Evolutionary conservation across 1,140 invertebrate species (phyloP).

Genomic region (Littorina saxatilis): DNA sequence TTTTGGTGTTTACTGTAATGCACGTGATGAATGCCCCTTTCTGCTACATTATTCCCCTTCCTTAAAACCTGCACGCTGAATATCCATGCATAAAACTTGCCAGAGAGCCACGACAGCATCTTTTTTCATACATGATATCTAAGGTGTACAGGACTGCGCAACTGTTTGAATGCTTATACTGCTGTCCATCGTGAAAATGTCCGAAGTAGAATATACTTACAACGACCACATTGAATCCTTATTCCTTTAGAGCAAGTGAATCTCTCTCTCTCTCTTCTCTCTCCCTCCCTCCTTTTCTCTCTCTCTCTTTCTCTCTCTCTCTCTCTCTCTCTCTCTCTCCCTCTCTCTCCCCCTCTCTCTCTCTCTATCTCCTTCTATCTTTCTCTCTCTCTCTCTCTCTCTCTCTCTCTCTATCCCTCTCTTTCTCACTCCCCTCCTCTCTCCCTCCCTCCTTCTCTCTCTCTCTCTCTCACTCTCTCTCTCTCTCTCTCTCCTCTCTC

Average conservation of each 20-base stretch:
- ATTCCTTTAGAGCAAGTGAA: neutral
- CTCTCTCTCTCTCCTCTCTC: neutral
- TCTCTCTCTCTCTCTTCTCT: constrained; percentile 20
- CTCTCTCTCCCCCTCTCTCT: constrained; percentile 7
- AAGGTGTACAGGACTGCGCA: neutral
- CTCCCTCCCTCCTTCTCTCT: constrained; percentile 14
- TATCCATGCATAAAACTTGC: neutral
- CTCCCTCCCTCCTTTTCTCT: constrained; percentile 9
- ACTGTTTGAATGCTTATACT: constrained; percentile 18
- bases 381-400: no score
- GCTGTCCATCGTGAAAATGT: constrained; percentile 27
- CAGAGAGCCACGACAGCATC: neutral
- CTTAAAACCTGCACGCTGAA: no score
- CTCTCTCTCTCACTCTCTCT: constrained; percentile 15
- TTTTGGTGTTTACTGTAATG: no score
- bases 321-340: neutral
- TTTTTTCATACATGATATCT: neutral
- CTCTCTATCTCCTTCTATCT: no score
- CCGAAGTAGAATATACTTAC: no score
- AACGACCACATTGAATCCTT: constrained; percentile 21
- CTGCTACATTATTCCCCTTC: no score
- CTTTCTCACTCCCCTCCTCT: no score
- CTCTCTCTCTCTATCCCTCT: no score
- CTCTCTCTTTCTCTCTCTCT: constrained; percentile 25
- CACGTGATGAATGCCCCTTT: no score